phyloP scores from a whole-genome alignment of 2,113 vertebrate genomes.

The Ascaphus truei region DNA sequence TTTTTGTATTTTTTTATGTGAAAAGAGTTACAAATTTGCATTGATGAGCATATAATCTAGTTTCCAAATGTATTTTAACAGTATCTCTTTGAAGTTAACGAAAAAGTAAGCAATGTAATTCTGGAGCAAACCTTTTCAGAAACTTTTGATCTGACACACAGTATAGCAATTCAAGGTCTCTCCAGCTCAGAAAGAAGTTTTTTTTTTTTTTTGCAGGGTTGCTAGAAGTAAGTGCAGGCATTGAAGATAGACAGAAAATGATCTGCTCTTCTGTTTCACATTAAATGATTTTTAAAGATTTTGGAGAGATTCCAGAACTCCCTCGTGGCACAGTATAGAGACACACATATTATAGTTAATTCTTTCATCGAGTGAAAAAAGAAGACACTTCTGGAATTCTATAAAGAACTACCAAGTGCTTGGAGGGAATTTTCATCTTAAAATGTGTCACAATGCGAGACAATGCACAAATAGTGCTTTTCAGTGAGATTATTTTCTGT shows the following conservation, averaged over 20 bases:
- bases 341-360: conserved; percentile 25
- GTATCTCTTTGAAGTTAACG: too few species aligned
- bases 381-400: conserved; percentile 10
- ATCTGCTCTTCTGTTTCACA: conserved; percentile 22
- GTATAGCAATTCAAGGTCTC: background rate
- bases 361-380: conserved; percentile 23
- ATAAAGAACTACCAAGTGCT: conserved; percentile 22
- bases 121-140: background rate
- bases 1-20: too few species aligned
- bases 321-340: conserved; percentile 19
- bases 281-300: conserved; percentile 35
- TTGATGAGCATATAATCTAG: too few species aligned
- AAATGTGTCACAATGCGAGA: conserved; percentile 21
- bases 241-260: conserved; percentile 26
- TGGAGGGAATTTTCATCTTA: conserved; percentile 29
- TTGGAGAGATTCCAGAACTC: conserved; percentile 30
- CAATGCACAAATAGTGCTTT: conserved; percentile 28
- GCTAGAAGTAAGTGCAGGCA: background rate
- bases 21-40: too few species aligned
- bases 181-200: background rate
- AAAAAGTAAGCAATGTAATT: too few species aligned
- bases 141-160: background rate
- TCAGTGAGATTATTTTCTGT: conserved; percentile 22
- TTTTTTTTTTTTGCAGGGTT: background rate
- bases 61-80: too few species aligned